phyloP scores from a whole-genome alignment of 2,797 vertebrate species.

The Mico argentatus region DNA sequence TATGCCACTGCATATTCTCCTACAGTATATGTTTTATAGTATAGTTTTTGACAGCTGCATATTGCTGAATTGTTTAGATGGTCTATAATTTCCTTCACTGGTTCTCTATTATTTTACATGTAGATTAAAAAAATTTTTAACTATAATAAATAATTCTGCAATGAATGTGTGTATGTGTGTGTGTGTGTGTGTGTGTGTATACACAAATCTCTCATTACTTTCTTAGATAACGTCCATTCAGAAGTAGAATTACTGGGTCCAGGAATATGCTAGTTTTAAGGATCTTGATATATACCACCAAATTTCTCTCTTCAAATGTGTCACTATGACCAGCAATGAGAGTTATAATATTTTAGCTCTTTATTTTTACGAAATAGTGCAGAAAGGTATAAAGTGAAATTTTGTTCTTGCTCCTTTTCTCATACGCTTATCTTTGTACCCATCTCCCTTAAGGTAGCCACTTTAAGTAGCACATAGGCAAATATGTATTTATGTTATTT shows the following conservation, averaged over 20 bases:
- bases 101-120: background rate
- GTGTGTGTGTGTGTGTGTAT: background rate
- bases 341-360: background rate
- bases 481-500: constrained; percentile 8
- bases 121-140: background rate
- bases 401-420: background rate
- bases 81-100: background rate
- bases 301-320: background rate
- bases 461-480: background rate
- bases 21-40: background rate
- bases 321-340: background rate
- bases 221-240: constrained; percentile 39
- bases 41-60: constrained; percentile 32
- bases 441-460: background rate
- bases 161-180: background rate
- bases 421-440: background rate
- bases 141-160: background rate
- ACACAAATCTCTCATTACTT: background rate
- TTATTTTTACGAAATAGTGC: background rate
- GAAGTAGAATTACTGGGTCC: background rate
- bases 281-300: background rate
- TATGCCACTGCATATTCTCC: background rate
- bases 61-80: background rate
- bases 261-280: background rate
- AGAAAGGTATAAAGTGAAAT: background rate